A percentile compares a stretch with the other conserved stretches of the same genome.
Evolutionary conservation across 2,797 vertebrate genomes (phyloP).

Genomic region (Coracias cyanogaster): DNA sequence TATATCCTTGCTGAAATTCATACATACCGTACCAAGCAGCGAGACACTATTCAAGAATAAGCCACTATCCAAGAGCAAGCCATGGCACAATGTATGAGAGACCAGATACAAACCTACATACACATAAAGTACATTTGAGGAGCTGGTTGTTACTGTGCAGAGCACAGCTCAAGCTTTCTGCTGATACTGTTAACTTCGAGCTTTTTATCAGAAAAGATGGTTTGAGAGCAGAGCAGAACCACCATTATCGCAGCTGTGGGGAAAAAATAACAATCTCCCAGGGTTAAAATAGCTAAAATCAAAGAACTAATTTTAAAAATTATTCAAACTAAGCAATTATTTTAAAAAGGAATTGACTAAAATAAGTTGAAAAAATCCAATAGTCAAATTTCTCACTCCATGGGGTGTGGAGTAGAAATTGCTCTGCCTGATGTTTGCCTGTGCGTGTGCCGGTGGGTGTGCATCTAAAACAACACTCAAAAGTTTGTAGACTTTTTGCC

Average conservation of each 20-base stretch:
- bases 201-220: neutral
- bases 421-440: neutral
- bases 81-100: neutral
- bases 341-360: neutral
- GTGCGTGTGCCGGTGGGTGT: fast-evolving
- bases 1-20: neutral
- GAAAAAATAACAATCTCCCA: neutral
- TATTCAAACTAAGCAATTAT: neutral
- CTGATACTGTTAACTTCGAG: neutral
- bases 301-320: neutral
- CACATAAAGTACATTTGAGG: neutral
- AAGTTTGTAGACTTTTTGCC: neutral
- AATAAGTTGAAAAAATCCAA: neutral
- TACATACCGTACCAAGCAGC: neutral
- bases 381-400: neutral
- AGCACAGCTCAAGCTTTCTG: neutral
- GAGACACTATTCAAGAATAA: neutral
- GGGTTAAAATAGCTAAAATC: neutral
- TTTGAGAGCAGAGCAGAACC: neutral
- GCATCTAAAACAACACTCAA: neutral
- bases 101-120: neutral
- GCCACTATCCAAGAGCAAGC: neutral
- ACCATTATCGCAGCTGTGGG: neutral
- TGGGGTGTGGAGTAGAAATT: neutral
- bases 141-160: neutral